A percentile compares a stretch with the other conserved stretches of the same genome.
Conservation (phyloP, 1,140 invertebrate genomes). For the Ephestia elutella region DNA sequence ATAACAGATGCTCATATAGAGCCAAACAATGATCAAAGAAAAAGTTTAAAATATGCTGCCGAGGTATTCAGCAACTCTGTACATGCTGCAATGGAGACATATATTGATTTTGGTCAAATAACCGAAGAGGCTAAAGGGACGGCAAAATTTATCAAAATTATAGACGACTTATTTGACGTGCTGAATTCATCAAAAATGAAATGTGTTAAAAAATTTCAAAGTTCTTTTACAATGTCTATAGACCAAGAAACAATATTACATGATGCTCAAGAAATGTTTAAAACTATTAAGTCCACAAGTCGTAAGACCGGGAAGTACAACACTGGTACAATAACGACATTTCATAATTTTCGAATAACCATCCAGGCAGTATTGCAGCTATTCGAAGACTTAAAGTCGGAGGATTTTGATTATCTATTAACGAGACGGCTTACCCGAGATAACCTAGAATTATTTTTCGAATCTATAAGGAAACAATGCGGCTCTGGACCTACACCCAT, state of each 20-base stretch:
- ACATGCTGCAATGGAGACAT: slow-evolving; percentile 16
- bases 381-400: too few relatives aligned
- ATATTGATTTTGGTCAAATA: slow-evolving; percentile 17
- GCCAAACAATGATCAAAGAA: slow-evolving; percentile 14
- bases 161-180: slow-evolving; percentile 25
- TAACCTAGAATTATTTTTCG: too few relatives aligned
- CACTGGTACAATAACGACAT: neutral
- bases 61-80: slow-evolving; percentile 23
- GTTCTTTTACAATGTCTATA: neutral
- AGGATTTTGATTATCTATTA: too few relatives aligned
- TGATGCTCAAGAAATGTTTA: slow-evolving; percentile 6
- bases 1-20: slow-evolving; percentile 8
- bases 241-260: slow-evolving; percentile 4
- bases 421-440: too few relatives aligned
- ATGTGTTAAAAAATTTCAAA: slow-evolving; percentile 4
- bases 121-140: slow-evolving; percentile 18
- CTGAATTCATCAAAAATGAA: slow-evolving; percentile 13
- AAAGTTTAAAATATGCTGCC: slow-evolving; percentile 18
- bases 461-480: neutral
- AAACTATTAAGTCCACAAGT: neutral
- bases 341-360: too few relatives aligned
- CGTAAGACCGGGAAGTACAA: neutral
- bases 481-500: too few relatives aligned
- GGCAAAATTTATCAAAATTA: slow-evolving; percentile 14
- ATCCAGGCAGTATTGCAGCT: too few relatives aligned